These are phyloP conservation scores for Athene cunicularia DNA, from an alignment of 2,113 vertebrate species.

Conservation along the genomic window DNA sequence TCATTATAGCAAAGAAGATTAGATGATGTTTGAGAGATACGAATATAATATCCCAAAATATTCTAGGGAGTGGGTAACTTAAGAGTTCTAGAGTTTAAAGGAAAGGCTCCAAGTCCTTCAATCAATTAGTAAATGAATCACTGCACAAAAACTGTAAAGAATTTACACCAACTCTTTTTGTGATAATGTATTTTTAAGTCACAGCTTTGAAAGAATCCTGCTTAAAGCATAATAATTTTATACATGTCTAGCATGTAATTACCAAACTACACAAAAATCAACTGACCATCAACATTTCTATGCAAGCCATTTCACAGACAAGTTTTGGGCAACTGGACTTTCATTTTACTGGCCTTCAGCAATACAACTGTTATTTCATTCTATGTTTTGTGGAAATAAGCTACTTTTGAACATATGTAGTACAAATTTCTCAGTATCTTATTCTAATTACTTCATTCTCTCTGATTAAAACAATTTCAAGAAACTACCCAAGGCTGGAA, in stretches of 20 bases:
- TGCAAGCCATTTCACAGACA: neutral
- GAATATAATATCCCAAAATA: neutral
- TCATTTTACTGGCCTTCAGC: neutral
- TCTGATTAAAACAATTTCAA: neutral
- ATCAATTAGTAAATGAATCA: neutral
- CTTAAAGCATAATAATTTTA: neutral
- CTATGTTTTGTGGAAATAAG: neutral
- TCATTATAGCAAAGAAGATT: neutral
- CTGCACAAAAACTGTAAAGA: neutral
- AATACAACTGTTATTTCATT: neutral
- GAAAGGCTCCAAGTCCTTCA: neutral
- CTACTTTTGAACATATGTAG: neutral
- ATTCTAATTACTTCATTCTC: neutral
- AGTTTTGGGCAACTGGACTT: neutral
- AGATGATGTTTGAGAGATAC: neutral
- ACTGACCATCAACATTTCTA: neutral
- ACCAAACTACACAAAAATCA: neutral
- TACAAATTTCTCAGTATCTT: neutral
- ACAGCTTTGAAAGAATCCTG: neutral
- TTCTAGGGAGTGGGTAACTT: neutral
- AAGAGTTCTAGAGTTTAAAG: neutral
- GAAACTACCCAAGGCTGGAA: neutral
- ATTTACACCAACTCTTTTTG: neutral
- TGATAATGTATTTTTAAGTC: neutral
- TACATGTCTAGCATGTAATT: neutral